Evolutionary conservation across 2,888 invertebrate species (phyloP).

Genomic region (Sclerodermus sp.): DNA sequence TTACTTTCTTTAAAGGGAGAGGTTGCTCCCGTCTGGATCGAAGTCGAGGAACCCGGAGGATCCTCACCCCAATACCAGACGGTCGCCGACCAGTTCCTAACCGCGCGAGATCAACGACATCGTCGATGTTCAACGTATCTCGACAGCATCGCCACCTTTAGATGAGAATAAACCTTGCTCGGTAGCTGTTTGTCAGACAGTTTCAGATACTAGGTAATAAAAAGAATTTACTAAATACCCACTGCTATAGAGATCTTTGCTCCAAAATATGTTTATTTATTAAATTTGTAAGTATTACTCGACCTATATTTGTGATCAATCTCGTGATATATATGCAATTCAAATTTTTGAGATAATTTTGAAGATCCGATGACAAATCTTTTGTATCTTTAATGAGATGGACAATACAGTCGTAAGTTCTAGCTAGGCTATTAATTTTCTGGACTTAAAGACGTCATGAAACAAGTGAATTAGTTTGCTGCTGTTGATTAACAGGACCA

Average conservation of each 20-base stretch:
- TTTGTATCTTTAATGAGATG: too few relatives aligned
- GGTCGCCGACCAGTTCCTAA: conserved; percentile 30
- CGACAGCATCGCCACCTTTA: conserved; percentile 1
- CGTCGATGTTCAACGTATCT: conserved; percentile 11
- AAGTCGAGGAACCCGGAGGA: conserved; percentile 31
- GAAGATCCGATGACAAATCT: too few relatives aligned
- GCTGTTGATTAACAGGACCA: conserved; percentile 21
- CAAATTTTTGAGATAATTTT: too few relatives aligned
- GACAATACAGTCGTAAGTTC: too few relatives aligned
- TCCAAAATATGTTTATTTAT: too few relatives aligned
- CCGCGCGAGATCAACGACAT: conserved; percentile 30
- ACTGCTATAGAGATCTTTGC: too few relatives aligned
- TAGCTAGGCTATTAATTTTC: too few relatives aligned
- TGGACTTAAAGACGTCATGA: background rate
- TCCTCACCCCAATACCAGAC: conserved; percentile 19
- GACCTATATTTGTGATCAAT: too few relatives aligned
- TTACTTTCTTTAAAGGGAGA: conserved; percentile 11
- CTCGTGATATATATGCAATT: too few relatives aligned
- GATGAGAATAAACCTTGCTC: conserved; percentile 19
- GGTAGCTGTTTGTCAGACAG: background rate
- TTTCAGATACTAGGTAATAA: background rate
- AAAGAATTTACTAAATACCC: background rate
- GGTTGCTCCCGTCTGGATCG: conserved; percentile 28
- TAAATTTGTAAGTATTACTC: too few relatives aligned
- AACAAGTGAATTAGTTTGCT: conserved; percentile 11